phyloP scores from a whole-genome alignment of 1,140 invertebrate species.

The Thaumetopoea pityocampa region DNA sequence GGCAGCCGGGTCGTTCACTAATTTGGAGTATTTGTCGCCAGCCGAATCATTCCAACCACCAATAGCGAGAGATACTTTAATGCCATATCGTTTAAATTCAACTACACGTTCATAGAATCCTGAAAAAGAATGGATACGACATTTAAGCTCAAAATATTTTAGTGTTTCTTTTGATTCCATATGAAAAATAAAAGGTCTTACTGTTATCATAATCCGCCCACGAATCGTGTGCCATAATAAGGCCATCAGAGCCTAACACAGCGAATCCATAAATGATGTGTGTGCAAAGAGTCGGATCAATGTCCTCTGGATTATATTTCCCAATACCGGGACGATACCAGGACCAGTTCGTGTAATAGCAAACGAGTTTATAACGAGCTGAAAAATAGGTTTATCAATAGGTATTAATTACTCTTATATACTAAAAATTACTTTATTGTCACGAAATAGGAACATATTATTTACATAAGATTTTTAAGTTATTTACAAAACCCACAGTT shows the following conservation, averaged over 20 bases:
- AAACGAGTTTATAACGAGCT: conserved; percentile 86
- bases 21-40: conserved; percentile 89
- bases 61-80: conserved; percentile 89
- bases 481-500: conserved; percentile 27
- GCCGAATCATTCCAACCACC: conserved; percentile 94
- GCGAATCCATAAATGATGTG: conserved; percentile 96
- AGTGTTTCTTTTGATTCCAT: background rate
- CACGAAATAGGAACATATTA: no score
- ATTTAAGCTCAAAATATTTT: background rate
- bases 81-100: conserved; percentile 85
- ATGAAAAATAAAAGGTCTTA: conserved; percentile 62
- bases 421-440: conserved; percentile 7
- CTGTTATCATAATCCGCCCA: conserved; percentile 93
- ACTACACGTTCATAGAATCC: conserved; percentile 90
- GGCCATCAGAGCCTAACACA: conserved; percentile 85
- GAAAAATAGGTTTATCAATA: no score
- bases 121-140: conserved; percentile 46
- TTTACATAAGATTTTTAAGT: no score
- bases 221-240: conserved; percentile 90
- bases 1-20: conserved; percentile 85
- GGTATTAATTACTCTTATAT: no score
- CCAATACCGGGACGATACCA: conserved; percentile 91
- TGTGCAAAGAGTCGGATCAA: conserved; percentile 90
- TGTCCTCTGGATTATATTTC: conserved; percentile 89
- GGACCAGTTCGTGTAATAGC: conserved; percentile 96